Conservation (phyloP, 1,140 invertebrate genomes). For the Globodera rostochiensis region DNA sequence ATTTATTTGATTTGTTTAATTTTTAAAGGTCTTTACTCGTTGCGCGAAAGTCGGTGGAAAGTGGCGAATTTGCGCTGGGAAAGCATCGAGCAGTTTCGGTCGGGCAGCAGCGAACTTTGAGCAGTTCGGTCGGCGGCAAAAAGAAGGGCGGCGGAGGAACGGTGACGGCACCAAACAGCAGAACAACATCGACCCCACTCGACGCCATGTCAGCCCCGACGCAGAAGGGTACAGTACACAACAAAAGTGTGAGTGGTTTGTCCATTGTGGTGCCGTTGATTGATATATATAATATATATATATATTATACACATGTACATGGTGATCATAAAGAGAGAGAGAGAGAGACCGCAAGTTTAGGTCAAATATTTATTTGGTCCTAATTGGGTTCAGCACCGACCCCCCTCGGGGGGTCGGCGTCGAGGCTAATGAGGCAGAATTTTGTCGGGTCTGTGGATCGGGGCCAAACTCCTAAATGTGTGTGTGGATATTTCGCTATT, state of each 20-base stretch:
- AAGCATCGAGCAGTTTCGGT: conserved; percentile 40
- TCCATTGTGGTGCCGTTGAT: not conserved
- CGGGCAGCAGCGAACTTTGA: not conserved
- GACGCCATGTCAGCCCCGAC: not conserved
- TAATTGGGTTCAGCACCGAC: too few relatives aligned
- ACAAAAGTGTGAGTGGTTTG: conserved; percentile 16
- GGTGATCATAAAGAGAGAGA: too few relatives aligned
- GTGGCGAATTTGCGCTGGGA: conserved; percentile 46
- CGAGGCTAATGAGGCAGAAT: too few relatives aligned
- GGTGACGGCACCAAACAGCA: not conserved
- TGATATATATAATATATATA: too few relatives aligned
- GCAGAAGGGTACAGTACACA: conserved; percentile 1
- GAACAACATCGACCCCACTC: not conserved
- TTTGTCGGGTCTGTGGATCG: too few relatives aligned
- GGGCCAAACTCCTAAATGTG: too few relatives aligned
- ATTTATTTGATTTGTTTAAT: not conserved
- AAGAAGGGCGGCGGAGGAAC: conserved; percentile 21
- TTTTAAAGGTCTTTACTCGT: conserved; percentile 46
- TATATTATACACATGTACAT: too few relatives aligned
- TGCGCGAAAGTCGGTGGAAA: conserved; percentile 53
- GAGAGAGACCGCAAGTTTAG: too few relatives aligned
- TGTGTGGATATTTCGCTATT: too few relatives aligned
- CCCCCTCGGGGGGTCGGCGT: too few relatives aligned
- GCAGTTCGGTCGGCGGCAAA: conserved; percentile 2
- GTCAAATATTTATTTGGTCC: too few relatives aligned